Evolutionary conservation across 2,797 vertebrate species (phyloP), one percentile per base, ranked within the genome.

Genomic region (Lithobates sylvaticus): DNA sequence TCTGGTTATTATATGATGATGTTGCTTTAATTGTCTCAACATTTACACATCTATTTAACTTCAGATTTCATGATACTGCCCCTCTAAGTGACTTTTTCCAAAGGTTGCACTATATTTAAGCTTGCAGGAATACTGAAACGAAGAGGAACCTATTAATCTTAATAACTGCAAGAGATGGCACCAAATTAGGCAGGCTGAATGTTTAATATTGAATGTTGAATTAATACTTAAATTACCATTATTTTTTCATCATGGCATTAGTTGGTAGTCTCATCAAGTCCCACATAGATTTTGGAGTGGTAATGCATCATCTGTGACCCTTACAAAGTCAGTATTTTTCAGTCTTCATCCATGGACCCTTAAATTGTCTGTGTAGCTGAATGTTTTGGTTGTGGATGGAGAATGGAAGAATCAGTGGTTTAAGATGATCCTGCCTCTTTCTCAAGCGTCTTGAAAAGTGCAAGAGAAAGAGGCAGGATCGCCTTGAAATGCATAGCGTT

Each of bases 201-300:
- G 76, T 74, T 80, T 85, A 65, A 85, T 79, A 75, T 34, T n/a
- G 32, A 32, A 32, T 32, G 32, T 54, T 68, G 27, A 80, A 85
- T 79, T 79, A 74, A 79, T 85, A 78, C 84, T 78, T 78, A 78
- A 72, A 72, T 34, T 78, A 78, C 36, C 67, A 85, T 84, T 85
- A 85, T 80, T 80, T 70, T 85, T 78, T 74, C 27, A 79, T 34
- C 39, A 74, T 78, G 54, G 50, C 58, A 78, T 72, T 72, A 84
- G 73, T 58, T 34, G 39, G 54, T 10, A 16, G 70, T 18, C 29
- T 71, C 47, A 65, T 78, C 76, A 78, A 78, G 65, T 42, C 58
- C 29, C 47, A 81, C 68, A 68, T 47, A 81, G 29, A 8, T 71
- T 34, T 58, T 18, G 50, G 2, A 72, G 79, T 18, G n/a, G 3